Base-by-base conservation (phyloP, 2,888 invertebrate species). In the Oxytorus armatus region DNA sequence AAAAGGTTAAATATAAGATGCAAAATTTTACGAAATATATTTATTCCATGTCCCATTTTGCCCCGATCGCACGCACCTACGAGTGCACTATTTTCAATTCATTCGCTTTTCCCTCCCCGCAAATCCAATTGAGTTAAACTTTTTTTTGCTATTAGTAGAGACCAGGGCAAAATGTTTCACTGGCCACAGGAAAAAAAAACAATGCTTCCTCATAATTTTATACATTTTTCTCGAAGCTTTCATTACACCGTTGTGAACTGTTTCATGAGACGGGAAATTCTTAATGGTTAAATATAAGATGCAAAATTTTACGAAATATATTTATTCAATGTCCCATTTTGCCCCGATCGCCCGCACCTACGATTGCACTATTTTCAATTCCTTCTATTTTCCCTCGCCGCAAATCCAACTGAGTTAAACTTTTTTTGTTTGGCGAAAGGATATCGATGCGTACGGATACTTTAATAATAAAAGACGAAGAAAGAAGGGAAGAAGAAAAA, bases 391-490 rank as follows among this genome's bases (percentile, higher is more conserved):
- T 29, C 5, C 5, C 47, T 47, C 47, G 47, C 16, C n/a, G 25
- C 5, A 16, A 14, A 29, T 7, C 1, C 7, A 2, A 18, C 21
- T 16, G 18, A n/a, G 8, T 39, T 1, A 1, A 8, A 7, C n/a
- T 39, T 61, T 18, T 25, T 63, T 36, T 21, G 29, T 18, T 5
- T 21, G 10, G 5, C 0, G 14, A 3, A n/a, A n/a, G 23, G 36
- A 66, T n/a, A 51, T 21, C 18, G 14, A 66, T 36, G 21, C 25
- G 55, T 47, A 61, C 8, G 33, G 47, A 36, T 47, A 47, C 33
- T 36, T 33, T 47, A 29, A 16, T 42, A 68, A 39, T 44, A 51
- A 59, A 42, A 25, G 65, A 55, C n/a, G 49, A 36, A 47, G 47
- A 49, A 25, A 33, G 61, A 29, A 57, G 36, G 69, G 73, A 53